Percentiles rank a stretch among this genome's conserved stretches.
phyloP scores from a whole-genome alignment of 2,797 vertebrate genomes.

The Pseudomugil tenellus region DNA sequence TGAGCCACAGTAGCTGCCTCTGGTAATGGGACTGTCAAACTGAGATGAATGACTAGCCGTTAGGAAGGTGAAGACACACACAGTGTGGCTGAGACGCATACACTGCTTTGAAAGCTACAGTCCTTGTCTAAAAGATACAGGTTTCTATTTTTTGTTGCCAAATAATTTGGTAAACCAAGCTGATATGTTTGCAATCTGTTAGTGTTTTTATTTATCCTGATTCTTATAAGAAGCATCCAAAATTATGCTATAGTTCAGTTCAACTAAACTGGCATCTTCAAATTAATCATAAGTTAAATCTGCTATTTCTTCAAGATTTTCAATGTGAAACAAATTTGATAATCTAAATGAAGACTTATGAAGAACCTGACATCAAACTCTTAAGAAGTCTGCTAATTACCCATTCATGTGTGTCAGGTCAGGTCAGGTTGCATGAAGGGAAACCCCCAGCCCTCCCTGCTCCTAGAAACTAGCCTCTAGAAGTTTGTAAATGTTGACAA shows the following conservation, averaged over 20 bases:
- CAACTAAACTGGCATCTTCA: constrained; percentile 1
- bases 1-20: constrained; percentile 73
- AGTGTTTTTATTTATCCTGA: neutral
- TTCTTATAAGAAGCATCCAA: neutral
- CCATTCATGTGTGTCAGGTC: no score
- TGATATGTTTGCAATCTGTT: no score
- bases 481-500: no score
- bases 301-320: neutral
- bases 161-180: constrained; percentile 8
- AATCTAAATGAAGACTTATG: neutral
- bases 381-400: no score
- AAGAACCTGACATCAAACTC: no score
- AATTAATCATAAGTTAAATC: neutral
- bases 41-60: constrained; percentile 78
- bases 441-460: no score
- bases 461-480: no score
- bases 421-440: no score
- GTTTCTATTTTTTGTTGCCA: neutral
- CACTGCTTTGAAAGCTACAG: constrained; percentile 38
- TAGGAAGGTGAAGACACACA: constrained; percentile 62
- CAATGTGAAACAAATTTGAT: neutral
- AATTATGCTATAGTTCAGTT: neutral
- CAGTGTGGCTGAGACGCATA: constrained; percentile 14
- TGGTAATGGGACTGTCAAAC: constrained; percentile 80
- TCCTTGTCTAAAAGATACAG: constrained; percentile 9